Conservation (phyloP, 2,113 vertebrate species). For the Eurypyga helias region DNA sequence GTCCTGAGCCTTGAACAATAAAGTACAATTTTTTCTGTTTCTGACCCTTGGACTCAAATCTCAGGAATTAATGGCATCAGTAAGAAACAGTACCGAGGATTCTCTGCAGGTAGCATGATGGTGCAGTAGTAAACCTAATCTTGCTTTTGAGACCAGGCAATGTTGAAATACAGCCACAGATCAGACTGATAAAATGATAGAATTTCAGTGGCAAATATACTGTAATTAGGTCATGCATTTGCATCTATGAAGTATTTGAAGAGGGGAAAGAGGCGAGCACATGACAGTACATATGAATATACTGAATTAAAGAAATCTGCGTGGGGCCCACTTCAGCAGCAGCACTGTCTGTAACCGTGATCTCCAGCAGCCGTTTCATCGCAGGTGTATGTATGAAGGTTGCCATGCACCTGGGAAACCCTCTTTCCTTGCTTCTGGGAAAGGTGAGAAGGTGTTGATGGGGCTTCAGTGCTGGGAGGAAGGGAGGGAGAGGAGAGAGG, state of each 20-base stretch:
- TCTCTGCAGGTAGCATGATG: not conserved
- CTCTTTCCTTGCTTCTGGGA: not conserved
- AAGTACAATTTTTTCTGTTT: not conserved
- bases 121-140: not conserved
- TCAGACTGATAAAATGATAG: not conserved
- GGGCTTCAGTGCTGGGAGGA: not conserved
- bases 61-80: not conserved
- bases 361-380: not conserved
- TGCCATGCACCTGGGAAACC: not conserved
- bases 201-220: not conserved
- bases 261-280: not conserved
- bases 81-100: not conserved
- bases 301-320: not conserved
- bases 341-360: not conserved
- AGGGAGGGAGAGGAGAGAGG: fast-evolving
- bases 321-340: not conserved
- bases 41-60: not conserved
- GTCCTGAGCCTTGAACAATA: not conserved
- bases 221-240: not conserved
- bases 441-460: not conserved
- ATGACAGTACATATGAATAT: not conserved
- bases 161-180: not conserved
- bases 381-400: no score
- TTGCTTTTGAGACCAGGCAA: not conserved
- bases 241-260: not conserved